Conservation (phyloP, 2,888 invertebrate genomes). For the Drosophila koepferae region DNA sequence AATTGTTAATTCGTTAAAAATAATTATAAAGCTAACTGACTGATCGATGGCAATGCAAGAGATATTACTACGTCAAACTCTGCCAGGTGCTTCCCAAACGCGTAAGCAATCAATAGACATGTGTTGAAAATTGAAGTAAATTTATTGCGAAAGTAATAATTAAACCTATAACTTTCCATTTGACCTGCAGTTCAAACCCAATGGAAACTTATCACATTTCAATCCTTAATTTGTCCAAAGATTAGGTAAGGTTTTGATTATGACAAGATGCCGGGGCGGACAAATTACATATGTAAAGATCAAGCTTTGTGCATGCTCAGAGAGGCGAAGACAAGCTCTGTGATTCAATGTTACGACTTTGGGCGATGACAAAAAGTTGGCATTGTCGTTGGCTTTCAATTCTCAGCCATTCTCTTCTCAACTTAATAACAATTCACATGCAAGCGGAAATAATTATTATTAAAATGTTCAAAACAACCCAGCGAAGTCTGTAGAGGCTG, state of each 20-base stretch:
- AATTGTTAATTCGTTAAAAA: too few species aligned
- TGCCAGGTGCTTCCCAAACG: background rate
- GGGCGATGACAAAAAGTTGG: conserved; percentile 9
- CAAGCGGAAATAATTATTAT: conserved; percentile 74
- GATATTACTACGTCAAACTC: background rate
- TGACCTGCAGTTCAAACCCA: background rate
- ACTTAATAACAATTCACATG: conserved; percentile 41
- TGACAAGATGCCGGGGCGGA: background rate
- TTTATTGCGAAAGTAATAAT: background rate
- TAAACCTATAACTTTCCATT: background rate
- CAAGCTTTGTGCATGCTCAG: background rate
- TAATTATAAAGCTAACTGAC: too few species aligned
- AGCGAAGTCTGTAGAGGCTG: conserved; percentile 24
- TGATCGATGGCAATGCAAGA: background rate
- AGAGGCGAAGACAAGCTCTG: background rate
- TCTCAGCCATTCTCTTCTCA: conserved; percentile 32
- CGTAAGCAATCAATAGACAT: background rate
- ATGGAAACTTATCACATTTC: conserved; percentile 1
- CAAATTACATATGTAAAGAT: background rate
- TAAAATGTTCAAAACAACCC: conserved; percentile 33
- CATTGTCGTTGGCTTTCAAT: conserved; percentile 16
- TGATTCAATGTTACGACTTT: conserved; percentile 12
- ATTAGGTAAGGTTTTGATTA: background rate
- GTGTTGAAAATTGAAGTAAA: background rate
- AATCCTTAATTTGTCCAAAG: background rate